phyloP scores from a whole-genome alignment of 2,888 invertebrate genomes.

The Hymenopus coronatus region DNA sequence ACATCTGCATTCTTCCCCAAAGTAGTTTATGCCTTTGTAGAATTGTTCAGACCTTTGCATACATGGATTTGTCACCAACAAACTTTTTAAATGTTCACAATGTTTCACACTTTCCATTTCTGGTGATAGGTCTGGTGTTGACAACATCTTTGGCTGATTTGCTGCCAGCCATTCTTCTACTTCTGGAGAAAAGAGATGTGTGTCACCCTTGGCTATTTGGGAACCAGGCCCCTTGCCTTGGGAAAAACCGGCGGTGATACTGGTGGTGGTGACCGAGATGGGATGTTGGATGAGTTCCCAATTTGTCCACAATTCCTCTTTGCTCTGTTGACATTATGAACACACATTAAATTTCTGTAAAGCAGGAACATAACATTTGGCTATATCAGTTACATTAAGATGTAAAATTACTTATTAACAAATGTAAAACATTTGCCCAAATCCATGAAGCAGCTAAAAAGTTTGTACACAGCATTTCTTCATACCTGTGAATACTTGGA shows the following conservation, averaged over 20 bases:
- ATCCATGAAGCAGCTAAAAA: no score
- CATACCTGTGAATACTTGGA: no score
- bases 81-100: neutral
- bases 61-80: neutral
- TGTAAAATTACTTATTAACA: neutral
- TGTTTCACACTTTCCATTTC: neutral
- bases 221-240: slow-evolving; percentile 31
- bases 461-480: no score
- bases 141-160: neutral
- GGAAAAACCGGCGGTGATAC: slow-evolving; percentile 25
- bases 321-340: neutral
- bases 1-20: neutral
- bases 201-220: slow-evolving; percentile 23
- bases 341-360: neutral
- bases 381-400: neutral
- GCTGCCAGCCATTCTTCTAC: neutral
- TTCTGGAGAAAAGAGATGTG: neutral
- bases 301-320: neutral
- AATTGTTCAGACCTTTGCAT: neutral
- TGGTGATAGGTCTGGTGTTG: neutral
- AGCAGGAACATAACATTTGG: neutral
- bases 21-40: neutral
- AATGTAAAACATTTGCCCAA: no score
- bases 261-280: neutral
- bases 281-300: neutral